Conservation (phyloP, 2,113 vertebrate species). For the Oxyruncus cristatus region DNA sequence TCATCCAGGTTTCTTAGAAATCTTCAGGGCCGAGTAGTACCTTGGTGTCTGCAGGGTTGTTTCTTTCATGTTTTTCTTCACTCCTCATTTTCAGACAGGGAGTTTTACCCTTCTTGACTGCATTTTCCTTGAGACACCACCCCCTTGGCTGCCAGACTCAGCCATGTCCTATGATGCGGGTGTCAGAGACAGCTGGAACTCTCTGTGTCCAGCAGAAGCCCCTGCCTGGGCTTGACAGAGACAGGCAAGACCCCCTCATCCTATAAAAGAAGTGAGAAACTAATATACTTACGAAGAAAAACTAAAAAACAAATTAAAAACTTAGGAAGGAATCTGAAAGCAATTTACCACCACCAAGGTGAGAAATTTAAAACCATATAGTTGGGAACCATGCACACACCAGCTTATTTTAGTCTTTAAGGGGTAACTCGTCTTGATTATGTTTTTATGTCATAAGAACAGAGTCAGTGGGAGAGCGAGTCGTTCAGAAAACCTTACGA, state of each 20-base stretch:
- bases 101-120: background rate
- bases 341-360: background rate
- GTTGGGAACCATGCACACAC: background rate
- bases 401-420: background rate
- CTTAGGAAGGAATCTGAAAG: background rate
- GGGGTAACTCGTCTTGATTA: background rate
- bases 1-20: background rate
- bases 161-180: rapidly evolving
- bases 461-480: background rate
- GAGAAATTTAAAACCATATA: background rate
- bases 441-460: background rate
- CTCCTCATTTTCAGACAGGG: background rate
- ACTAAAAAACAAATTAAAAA: background rate
- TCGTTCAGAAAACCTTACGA: background rate
- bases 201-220: rapidly evolving
- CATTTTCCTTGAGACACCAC: rapidly evolving
- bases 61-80: background rate
- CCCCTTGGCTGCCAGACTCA: background rate
- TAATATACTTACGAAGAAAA: background rate
- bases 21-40: background rate
- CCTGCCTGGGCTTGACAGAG: background rate
- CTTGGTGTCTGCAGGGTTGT: background rate
- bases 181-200: rapidly evolving
- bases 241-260: background rate
- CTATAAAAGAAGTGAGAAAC: background rate